phyloP scores from a whole-genome alignment of 37 sponge, comb jelly and placozoan genomes.

The Geodia barretti region DNA sequence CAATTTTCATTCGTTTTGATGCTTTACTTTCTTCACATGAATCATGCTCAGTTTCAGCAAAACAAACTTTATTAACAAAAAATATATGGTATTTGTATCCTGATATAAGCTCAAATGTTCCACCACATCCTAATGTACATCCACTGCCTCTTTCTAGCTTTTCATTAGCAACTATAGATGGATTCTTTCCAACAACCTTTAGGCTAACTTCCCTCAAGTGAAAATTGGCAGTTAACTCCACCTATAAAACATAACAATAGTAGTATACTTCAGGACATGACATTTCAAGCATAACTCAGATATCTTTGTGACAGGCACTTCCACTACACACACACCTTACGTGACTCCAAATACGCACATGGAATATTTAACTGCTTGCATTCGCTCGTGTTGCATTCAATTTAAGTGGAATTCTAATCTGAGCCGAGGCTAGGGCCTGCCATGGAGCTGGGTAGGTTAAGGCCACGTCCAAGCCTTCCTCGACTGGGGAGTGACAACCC shows the following conservation, averaged over 20 bases:
- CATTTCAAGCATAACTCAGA: too few species aligned
- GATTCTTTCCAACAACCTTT: constrained; percentile 45
- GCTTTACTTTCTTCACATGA: background rate
- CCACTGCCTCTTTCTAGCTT: constrained; percentile 22
- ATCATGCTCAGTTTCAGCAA: background rate
- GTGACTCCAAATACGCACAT: too few species aligned
- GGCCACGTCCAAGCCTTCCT: too few species aligned
- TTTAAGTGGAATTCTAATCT: too few species aligned
- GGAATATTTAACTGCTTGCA: too few species aligned
- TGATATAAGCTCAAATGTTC: constrained; percentile 43
- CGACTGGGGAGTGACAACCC: too few species aligned
- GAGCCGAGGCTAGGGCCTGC: too few species aligned
- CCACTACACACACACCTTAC: too few species aligned
- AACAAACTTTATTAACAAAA: constrained; percentile 34
- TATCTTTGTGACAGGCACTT: too few species aligned
- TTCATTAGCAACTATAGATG: constrained; percentile 47
- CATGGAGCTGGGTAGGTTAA: too few species aligned
- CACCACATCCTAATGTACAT: constrained; percentile 45
- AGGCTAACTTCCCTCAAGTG: constrained; percentile 52
- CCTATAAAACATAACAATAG: constrained; percentile 18
- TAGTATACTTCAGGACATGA: background rate
- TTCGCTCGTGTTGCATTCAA: too few species aligned
- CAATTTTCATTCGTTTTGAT: constrained; percentile 1
- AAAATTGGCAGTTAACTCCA: constrained; percentile 73
- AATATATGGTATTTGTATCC: constrained; percentile 49